A percentile compares a stretch with the other conserved stretches of the same genome.
Evolutionary conservation across 1,140 invertebrate species (phyloP).

Genomic region (Mya arenaria): DNA sequence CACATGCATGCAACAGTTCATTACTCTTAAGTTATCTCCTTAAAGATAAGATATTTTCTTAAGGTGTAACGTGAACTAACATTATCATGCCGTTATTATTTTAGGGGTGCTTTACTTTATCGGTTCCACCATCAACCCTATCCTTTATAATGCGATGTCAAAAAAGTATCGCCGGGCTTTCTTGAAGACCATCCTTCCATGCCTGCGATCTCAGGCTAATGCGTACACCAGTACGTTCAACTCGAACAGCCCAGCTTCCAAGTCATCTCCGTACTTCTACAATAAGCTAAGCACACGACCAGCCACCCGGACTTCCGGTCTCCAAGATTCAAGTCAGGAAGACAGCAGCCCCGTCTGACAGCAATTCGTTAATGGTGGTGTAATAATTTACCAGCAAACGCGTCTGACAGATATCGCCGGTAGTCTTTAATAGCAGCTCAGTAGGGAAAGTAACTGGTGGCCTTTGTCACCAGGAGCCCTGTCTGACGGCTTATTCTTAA

Average conservation of each 20-base stretch:
- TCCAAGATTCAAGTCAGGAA: not conserved
- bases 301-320: not conserved
- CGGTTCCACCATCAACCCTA: slow-evolving; percentile 85
- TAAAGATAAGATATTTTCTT: not conserved
- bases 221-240: not conserved
- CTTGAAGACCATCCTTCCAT: slow-evolving; percentile 29
- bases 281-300: not conserved
- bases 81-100: slow-evolving; percentile 25
- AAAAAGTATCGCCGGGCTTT: slow-evolving; percentile 83
- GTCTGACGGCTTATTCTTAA: too few species aligned
- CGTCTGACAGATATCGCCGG: too few species aligned
- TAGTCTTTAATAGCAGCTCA: too few species aligned
- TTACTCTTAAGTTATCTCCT: not conserved
- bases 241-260: not conserved
- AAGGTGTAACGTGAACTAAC: not conserved
- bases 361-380: not conserved
- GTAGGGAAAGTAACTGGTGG: too few species aligned
- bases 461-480: too few species aligned
- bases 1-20: not conserved
- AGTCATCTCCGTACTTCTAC: slow-evolving; percentile 8
- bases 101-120: slow-evolving; percentile 82
- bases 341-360: not conserved
- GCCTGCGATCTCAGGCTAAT: not conserved
- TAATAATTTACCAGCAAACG: too few species aligned
- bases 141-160: slow-evolving; percentile 84